These are phyloP conservation scores for Homalodisca vitripennis DNA, from an alignment of 1,140 invertebrate genomes.

Conservation along the genomic window DNA sequence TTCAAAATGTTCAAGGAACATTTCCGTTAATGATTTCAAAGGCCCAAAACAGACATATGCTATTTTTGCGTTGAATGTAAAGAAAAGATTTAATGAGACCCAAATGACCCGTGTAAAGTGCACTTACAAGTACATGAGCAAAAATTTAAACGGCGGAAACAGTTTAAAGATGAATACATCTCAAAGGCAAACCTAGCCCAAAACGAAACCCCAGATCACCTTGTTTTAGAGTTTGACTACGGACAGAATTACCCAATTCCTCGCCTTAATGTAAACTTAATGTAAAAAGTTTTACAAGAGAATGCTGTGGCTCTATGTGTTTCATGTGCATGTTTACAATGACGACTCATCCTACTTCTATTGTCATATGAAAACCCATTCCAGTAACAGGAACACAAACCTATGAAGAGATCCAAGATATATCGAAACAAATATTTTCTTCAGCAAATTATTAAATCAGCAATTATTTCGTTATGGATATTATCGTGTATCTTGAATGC, in stretches of 20 bases:
- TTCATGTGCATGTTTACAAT: slow-evolving; percentile 34
- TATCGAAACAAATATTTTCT: no score
- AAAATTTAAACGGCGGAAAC: slow-evolving; percentile 25
- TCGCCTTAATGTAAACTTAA: slow-evolving; percentile 26
- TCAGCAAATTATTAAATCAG: no score
- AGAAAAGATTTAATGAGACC: slow-evolving; percentile 25
- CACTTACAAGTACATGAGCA: slow-evolving; percentile 25
- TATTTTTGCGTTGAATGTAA: slow-evolving; percentile 28
- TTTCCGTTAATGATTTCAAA: slow-evolving; percentile 1
- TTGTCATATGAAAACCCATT: slow-evolving; percentile 26
- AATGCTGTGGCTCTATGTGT: slow-evolving; percentile 33
- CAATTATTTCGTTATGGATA: no score
- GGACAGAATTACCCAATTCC: slow-evolving; percentile 34
- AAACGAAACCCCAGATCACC: slow-evolving; percentile 6
- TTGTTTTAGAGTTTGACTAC: slow-evolving; percentile 36
- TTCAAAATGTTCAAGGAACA: slow-evolving; percentile 19
- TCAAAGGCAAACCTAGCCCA: slow-evolving; percentile 1
- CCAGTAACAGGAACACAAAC: no score
- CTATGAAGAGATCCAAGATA: no score
- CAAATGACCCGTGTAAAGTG: slow-evolving; percentile 28
- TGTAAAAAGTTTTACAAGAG: slow-evolving; percentile 37
- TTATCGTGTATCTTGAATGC: no score
- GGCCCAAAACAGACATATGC: slow-evolving; percentile 31
- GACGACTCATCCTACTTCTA: slow-evolving; percentile 31
- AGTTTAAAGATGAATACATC: slow-evolving; percentile 18